Evolutionary conservation across 2,888 invertebrate genomes (phyloP), one percentile per base, ranked within the genome.

Genomic region (Sinotaia quadrata): DNA sequence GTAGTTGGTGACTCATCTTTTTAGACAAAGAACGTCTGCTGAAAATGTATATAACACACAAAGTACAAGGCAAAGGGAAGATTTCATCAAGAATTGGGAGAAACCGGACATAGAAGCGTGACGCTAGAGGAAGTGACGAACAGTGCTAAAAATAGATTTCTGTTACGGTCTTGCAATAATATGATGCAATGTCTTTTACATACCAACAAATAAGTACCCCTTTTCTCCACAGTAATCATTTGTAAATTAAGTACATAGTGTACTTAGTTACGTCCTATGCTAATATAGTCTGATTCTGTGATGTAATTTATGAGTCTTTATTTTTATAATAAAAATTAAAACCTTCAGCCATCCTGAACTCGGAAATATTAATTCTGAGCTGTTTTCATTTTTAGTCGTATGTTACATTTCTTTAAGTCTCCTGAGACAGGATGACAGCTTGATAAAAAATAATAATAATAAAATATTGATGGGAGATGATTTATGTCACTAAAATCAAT

Each of bases 1-100:
- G 69, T 37, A 78, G 68, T 24, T 69, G 72, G 57, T 81, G 79
- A 67, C 79, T 78, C 81, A 79, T 81, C 78, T 78, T 81, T 69
- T 71, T 77, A 4, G 44, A 49, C 15, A 34, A 29, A 34, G 65
- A 54, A 36, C 49, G 51, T 54, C 47, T 59, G 47, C 49, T 29
- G 47, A 60, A 8, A 47, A 47, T 41, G 49, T 65, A 36, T 47
- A 36, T 37, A 49, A 37, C 0, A 15, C 27, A 24, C 33, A 41
- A 58, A 59, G 8, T 8, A 24, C 31, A 21, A 15, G 44, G 31
- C 44, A 51, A 18, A 21, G 41, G 31, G 12, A 24, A 2, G 37
- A 47, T 7, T 57, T 36, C 27, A 52, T 37, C 34, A 62, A 56
- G 36, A 37, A 34, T 54, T 29, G 56, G 52, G 41, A 63, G 60